Base-by-base conservation (phyloP, 2,888 invertebrate genomes). In the Euclidia mi region DNA sequence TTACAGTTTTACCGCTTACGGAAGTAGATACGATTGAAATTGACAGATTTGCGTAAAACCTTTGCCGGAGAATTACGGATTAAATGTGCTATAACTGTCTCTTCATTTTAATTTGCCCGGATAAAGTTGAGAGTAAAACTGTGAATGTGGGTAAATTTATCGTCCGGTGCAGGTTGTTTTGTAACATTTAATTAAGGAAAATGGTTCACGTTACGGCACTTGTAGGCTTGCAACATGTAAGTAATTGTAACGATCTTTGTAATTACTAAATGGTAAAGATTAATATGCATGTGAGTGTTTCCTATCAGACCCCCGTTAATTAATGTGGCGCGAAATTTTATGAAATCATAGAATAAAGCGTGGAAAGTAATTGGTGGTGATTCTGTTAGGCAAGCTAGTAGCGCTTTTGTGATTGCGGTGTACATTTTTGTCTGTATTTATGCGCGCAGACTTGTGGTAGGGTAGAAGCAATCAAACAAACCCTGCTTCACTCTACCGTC, bases 131-230 rank as follows among this genome's bases (percentile, higher is more conserved):
- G 17, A 15, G 18, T 47, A 20, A 20, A 38, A 47, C 29, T 47
- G 48, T 41, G 32, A 41, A 25, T 18, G 40, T 25, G 32, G n/a
- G 32, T 9, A 15, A 17, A 47, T 29, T 28, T 37, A 38, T 41
- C 7, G 42, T 46, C 12, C 43, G 53, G 29, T 55, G 20, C 37
- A 40, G 11, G 28, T 49, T 46, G 34, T 57, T 38, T n/a, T n/a
- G 34, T 57, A 41, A 44, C 56, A 64, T 52, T 60, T 55, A 51
- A 60, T 34, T 18, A 34, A 60, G 48, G 50, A 37, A 65, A 71
- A 65, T 51, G 31, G 43, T 38, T 7, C 15, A 17, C 32, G 6
- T 65, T 48, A 65, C 53, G 35, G 42, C 14, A 20, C 42, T 44
- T 44, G 49, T 38, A 59, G 44, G 48, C 52, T n/a, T 44, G 43